phyloP scores from a whole-genome alignment of 2,797 vertebrate genomes.

The Coilia nasus region DNA sequence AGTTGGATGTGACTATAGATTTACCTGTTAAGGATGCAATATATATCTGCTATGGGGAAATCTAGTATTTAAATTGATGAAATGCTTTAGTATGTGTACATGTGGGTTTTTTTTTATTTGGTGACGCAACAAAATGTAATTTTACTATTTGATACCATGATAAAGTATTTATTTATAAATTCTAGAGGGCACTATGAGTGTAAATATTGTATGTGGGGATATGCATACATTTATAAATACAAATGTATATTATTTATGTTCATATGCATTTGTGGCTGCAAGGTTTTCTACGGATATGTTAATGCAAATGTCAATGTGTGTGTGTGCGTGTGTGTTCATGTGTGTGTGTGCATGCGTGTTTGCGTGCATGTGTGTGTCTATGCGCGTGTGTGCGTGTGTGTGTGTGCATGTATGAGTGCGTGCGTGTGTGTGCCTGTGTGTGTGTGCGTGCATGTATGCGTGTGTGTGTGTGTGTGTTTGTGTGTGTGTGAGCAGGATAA shows the following conservation, averaged over 20 bases:
- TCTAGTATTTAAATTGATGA: too few relatives aligned
- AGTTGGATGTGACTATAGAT: too few relatives aligned
- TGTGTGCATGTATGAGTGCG: background rate
- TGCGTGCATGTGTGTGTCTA: conserved; percentile 20
- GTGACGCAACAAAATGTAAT: too few relatives aligned
- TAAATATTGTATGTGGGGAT: too few relatives aligned
- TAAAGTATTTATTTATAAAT: too few relatives aligned
- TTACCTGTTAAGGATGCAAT: too few relatives aligned
- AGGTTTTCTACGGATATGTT: background rate
- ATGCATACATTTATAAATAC: background rate
- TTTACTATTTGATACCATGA: too few relatives aligned
- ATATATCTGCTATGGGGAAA: too few relatives aligned
- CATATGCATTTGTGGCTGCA: background rate
- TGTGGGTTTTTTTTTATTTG: too few relatives aligned
- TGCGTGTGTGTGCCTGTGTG: background rate
- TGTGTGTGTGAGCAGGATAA: conserved; percentile 17
- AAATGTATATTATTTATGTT: background rate
- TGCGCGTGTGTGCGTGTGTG: background rate
- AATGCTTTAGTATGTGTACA: too few relatives aligned
- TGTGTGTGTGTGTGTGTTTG: conserved; percentile 16
- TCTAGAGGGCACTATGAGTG: too few relatives aligned
- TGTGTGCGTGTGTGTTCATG: background rate
- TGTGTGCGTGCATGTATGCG: background rate
- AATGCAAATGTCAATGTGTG: background rate
- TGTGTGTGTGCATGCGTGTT: background rate